phyloP scores from a whole-genome alignment of 1,140 invertebrate species.

The Drosophila lacertosa region DNA sequence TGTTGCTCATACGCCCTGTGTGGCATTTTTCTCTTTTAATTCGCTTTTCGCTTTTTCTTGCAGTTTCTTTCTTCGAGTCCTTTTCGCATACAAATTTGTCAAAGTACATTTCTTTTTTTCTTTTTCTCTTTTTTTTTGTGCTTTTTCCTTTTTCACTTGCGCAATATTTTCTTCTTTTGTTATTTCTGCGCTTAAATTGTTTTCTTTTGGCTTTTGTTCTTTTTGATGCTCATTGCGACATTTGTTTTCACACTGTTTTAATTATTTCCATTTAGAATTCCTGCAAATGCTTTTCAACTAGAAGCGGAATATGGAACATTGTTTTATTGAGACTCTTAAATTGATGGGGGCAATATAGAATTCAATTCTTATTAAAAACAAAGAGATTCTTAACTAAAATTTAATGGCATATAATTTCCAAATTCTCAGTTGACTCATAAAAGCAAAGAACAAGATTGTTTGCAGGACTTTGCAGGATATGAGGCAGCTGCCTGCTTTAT shows the following conservation, averaged over 20 bases:
- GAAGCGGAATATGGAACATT: neutral
- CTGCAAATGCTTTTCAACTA: constrained; percentile 12
- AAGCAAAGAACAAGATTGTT: neutral
- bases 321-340: constrained; percentile 17
- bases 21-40: constrained; percentile 33
- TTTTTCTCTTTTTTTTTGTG: constrained; percentile 11
- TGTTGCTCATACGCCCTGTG: constrained; percentile 72
- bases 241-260: constrained; percentile 60
- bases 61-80: constrained; percentile 13
- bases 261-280: constrained; percentile 23
- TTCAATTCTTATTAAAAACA: too few species aligned
- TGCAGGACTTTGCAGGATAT: neutral
- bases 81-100: constrained; percentile 40
- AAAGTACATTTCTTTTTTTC: constrained; percentile 29
- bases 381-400: neutral
- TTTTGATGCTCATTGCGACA: constrained; percentile 19
- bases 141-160: neutral
- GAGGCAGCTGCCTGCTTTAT: constrained; percentile 10
- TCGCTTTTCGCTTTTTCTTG: constrained; percentile 9
- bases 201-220: constrained; percentile 28
- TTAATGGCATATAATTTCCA: neutral
- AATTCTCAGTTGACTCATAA: neutral
- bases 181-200: constrained; percentile 42
- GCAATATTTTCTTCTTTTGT: constrained; percentile 28
- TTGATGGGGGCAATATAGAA: constrained; percentile 2